Evolutionary conservation across 2,888 invertebrate species (phyloP).

Genomic region (Meliscaeva auricollis): DNA sequence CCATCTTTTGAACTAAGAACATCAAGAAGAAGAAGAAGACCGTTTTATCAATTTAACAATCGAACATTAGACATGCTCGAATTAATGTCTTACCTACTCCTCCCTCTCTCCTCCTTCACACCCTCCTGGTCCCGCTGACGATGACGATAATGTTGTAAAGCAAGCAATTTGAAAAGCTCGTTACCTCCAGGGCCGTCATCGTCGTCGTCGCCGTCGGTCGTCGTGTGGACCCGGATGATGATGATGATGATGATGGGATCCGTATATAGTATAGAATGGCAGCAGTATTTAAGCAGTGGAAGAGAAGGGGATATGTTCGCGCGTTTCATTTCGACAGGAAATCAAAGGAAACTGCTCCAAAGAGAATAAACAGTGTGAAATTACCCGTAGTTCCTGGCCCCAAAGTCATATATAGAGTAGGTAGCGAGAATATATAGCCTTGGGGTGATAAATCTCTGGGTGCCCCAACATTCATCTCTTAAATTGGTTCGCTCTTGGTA

Average conservation of each 20-base stretch:
- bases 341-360: conserved; percentile 56
- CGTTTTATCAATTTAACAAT: conserved; percentile 75
- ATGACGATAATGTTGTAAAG: conserved; percentile 70
- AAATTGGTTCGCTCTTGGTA: conserved; percentile 31
- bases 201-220: too few species aligned
- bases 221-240: background rate
- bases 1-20: conserved; percentile 22
- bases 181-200: conserved; percentile 39
- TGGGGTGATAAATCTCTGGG: conserved; percentile 56
- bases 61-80: conserved; percentile 75
- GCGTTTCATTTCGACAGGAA: conserved; percentile 34
- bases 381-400: conserved; percentile 70
- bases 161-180: conserved; percentile 73
- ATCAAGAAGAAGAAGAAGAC: conserved; percentile 50
- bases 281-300: conserved; percentile 18
- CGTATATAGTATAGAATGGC: conserved; percentile 17
- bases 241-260: conserved; percentile 17
- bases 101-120: background rate
- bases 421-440: background rate
- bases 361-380: conserved; percentile 68
- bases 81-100: conserved; percentile 69
- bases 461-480: conserved; percentile 37
- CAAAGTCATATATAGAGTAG: conserved; percentile 45
- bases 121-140: background rate
- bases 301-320: conserved; percentile 20